These are phyloP conservation scores for Cyprinus carpio DNA, from an alignment of 2,113 vertebrate genomes.

Conservation along the genomic window DNA sequence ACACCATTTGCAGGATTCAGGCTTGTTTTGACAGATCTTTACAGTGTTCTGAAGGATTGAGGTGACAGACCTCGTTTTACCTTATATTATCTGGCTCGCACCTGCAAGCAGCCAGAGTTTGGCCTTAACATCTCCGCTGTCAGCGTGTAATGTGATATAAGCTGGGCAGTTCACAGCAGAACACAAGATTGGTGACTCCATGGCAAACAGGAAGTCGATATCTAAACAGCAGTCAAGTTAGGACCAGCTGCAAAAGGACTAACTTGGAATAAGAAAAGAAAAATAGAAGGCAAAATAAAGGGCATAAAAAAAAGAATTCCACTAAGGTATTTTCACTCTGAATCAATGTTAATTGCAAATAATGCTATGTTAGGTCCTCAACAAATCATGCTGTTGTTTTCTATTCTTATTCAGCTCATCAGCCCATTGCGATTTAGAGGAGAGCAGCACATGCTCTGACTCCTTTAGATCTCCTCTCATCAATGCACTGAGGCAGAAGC, in stretches of 20 bases:
- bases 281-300: background rate
- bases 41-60: background rate
- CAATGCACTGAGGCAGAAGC: conserved; percentile 16
- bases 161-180: background rate
- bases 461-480: conserved; percentile 30
- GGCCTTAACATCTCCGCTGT: conserved; percentile 27
- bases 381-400: conserved; percentile 6
- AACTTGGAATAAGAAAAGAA: background rate
- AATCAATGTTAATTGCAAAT: conserved; percentile 6
- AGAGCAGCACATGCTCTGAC: conserved; percentile 15
- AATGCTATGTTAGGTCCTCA: conserved; percentile 17
- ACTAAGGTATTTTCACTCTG: background rate
- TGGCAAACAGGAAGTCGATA: conserved; percentile 44
- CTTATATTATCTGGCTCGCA: conserved; percentile 14
- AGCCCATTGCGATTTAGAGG: conserved; percentile 27
- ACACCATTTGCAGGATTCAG: background rate
- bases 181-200: background rate
- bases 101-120: conserved; percentile 20
- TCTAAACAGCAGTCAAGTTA: conserved; percentile 35
- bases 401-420: conserved; percentile 21
- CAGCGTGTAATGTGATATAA: conserved; percentile 43
- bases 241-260: background rate
- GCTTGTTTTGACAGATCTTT: conserved; percentile 13
- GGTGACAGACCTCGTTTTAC: conserved; percentile 35
- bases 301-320: background rate